Evolutionary conservation across 1,140 invertebrate genomes (phyloP).

Genomic region (Lordiphosa stackelbergi): DNA sequence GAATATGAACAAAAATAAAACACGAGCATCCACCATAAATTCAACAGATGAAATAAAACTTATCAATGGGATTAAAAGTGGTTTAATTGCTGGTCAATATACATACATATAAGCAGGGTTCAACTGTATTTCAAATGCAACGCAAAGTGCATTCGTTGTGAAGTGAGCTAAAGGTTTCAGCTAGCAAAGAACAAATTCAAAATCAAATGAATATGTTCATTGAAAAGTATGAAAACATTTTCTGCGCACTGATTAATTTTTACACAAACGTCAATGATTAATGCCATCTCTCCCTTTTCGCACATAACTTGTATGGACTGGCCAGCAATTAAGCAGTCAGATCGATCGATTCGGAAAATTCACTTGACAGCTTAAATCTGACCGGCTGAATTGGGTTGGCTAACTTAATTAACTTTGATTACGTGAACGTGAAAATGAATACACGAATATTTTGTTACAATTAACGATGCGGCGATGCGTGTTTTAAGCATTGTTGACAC

Average conservation of each 20-base stretch:
- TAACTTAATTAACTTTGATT: constrained; percentile 15
- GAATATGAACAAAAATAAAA: constrained; percentile 1
- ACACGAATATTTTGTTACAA: constrained; percentile 44
- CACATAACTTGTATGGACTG: constrained; percentile 9
- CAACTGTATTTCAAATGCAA: constrained; percentile 6
- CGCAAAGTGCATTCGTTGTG: constrained; percentile 10
- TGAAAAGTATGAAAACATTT: too few relatives aligned
- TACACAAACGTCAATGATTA: constrained; percentile 54
- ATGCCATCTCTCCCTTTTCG: constrained; percentile 16
- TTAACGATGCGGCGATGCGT: constrained; percentile 5
- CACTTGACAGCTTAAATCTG: constrained; percentile 32
- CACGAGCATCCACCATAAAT: not conserved
- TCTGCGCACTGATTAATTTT: constrained; percentile 31
- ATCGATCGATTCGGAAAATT: constrained; percentile 31
- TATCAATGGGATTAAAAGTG: constrained; percentile 15
- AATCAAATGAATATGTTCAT: too few relatives aligned
- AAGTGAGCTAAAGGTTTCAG: constrained; percentile 5
- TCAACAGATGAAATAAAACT: constrained; percentile 5
- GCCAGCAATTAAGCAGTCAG: constrained; percentile 31
- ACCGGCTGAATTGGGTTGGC: constrained; percentile 8
- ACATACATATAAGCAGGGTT: constrained; percentile 4
- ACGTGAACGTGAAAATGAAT: constrained; percentile 12
- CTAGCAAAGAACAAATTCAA: constrained; percentile 9
- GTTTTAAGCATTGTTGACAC: too few relatives aligned
- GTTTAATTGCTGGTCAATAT: constrained; percentile 22